These are phyloP conservation scores for Mormyrus iriodes DNA, from an alignment of 2,113 vertebrate genomes.

Conservation along the genomic window DNA sequence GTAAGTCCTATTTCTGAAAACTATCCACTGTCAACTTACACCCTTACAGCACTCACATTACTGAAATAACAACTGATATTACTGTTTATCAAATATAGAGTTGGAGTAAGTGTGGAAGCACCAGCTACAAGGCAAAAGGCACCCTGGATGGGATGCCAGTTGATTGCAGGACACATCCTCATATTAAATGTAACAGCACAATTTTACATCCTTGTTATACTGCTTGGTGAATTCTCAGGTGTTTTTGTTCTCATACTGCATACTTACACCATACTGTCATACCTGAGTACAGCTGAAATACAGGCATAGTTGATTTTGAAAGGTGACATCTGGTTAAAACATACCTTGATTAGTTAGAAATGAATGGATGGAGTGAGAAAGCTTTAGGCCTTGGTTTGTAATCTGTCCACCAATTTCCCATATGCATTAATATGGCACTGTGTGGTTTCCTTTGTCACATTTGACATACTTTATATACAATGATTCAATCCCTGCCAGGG, in stretches of 20 bases:
- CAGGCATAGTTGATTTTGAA: background rate
- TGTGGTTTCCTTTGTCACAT: background rate
- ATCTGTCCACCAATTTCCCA: background rate
- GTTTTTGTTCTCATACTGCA: background rate
- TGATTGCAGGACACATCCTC: background rate
- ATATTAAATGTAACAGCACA: background rate
- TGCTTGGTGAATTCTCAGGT: background rate
- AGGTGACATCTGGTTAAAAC: background rate
- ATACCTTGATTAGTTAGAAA: background rate
- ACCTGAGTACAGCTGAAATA: background rate
- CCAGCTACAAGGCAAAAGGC: background rate
- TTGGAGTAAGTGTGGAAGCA: background rate
- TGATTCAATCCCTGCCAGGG: constrained; percentile 66
- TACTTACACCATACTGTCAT: background rate
- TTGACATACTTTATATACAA: background rate
- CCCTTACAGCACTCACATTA: background rate
- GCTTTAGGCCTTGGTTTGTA: background rate
- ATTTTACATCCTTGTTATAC: background rate
- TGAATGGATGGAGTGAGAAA: background rate
- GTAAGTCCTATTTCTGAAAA: constrained; percentile 62
- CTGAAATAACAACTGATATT: background rate
- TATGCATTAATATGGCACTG: background rate
- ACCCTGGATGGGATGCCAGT: background rate
- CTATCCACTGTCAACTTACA: background rate
- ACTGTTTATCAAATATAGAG: background rate